Base-by-base conservation (phyloP, 92 coral and sea anemone genomes). In the Porites lobata region DNA sequence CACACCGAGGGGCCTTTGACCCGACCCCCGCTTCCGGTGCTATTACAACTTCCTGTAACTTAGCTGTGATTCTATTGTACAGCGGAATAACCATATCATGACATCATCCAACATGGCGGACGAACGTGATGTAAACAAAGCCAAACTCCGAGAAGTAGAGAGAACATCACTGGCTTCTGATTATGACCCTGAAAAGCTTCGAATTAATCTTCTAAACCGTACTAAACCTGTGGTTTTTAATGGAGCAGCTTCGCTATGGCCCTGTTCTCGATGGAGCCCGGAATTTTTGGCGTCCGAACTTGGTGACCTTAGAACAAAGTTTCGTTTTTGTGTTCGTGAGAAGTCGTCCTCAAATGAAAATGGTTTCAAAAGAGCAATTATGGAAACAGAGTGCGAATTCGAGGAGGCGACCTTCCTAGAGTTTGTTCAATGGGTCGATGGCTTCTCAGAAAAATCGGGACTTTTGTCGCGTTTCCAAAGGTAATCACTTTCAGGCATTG, bases 311-410 rank as follows among this genome's bases (percentile, higher is more conserved):
- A 89, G 90, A 59, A 96, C 98, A 51, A 88, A 91, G 19, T 96
- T 96, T 87, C 94, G 99, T 69, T 91, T 94, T 75, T 94, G 91
- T 21, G 80, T 94, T 11, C 93, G 92, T 50, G 67, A 73, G 50
- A 78, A 71, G 19, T 89, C 91, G 10, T 65, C 86, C 53, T 47
- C 68, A 13, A 90, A 89, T 74, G 69, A 77, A 80, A 83, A 59
- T 64, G 66, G 89, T 24, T 54, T 75, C 15, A 87, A 82, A 22
- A 75, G 68, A 54, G 88, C 92, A 12, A 87, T 94, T 47, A 98
- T 94, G 98, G 99, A 98, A 68, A 89, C 98, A 20, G 99, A 98
- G 65, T 96, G 98, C 62, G 87, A 90, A 17, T 98, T 90, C 64
- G 88, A 88, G 65, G 87, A 91, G 63, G 99, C 95, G 8, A 94